Base-by-base conservation (phyloP, 2,888 invertebrate genomes). In the Chironomus riparius region DNA sequence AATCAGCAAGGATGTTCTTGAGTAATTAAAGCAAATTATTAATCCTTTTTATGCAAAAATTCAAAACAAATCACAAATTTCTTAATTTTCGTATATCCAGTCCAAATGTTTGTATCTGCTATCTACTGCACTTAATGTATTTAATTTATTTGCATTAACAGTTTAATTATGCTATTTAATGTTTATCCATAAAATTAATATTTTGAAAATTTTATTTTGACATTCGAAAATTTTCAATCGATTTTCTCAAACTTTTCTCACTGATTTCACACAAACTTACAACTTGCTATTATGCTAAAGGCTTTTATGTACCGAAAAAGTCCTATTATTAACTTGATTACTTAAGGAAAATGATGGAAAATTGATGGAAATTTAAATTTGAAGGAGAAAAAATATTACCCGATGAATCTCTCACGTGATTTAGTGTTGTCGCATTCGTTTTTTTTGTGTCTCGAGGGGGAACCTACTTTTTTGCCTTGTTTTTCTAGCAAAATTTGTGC, bases 371-470 rank as follows among this genome's bases (percentile, higher is more conserved):
- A 50, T 15, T 47, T n/a, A 28, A 47, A 15, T 48, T 71, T 48
- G 47, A 13, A 56, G 18, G 56, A 56, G 22, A 24, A 71, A 71
- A 71, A 18, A 24, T 71, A 15, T 71, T 70, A 47, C 70, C 70
- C 6, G 70, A 47, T 21, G 86, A 87, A 86, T 56, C 48, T 15
- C 87, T 88, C 88, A 88, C 88, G 87, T 88, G 88, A 88, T 85
- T 85, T 86, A 81, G 86, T 87, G 86, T 86, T 86, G 86, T 87
- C 38, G 38, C 38, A 38, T 38, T 2, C 10, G 2, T 10, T 38
- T 38, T 38, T 38, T 38, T 38, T 38, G 38, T 38, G 7, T 38
- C 2, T 38, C 38, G 38, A 38, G 38, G 56, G 56, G 56, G n/a
- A 6, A 15, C 56, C 13, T 18, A 56, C 56, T 56, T 6, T 6